These are phyloP conservation scores for Acanthurus leucopareius DNA, from an alignment of 2,797 vertebrate species.

Conservation along the genomic window DNA sequence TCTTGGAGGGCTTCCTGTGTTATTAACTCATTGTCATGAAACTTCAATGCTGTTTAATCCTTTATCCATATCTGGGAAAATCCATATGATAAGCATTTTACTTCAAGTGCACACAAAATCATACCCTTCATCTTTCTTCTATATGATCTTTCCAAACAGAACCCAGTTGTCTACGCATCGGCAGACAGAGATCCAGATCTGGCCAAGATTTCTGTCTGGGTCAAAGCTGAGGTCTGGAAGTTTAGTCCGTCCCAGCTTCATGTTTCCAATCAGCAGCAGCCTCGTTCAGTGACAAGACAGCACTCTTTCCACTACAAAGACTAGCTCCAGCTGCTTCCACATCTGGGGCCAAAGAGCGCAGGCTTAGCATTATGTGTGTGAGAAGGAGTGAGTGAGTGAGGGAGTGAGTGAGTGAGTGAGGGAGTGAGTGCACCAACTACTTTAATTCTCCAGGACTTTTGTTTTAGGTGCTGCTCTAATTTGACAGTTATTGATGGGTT, in stretches of 20 bases:
- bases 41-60: constrained; percentile 16
- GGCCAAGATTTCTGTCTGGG: constrained; percentile 58
- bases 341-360: constrained; percentile 66
- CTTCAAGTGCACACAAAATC: constrained; percentile 5
- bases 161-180: constrained; percentile 51
- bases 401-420: constrained; percentile 28
- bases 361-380: constrained; percentile 35
- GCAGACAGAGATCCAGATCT: constrained; percentile 41
- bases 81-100: background rate
- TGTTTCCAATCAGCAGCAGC: constrained; percentile 80
- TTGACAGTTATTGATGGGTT: constrained; percentile 51
- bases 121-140: constrained; percentile 26
- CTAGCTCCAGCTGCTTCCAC: constrained; percentile 66
- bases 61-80: constrained; percentile 3
- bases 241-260: constrained; percentile 66
- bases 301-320: constrained; percentile 77
- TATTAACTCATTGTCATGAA: constrained; percentile 47
- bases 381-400: constrained; percentile 23
- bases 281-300: constrained; percentile 78
- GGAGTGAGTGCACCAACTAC: constrained; percentile 22
- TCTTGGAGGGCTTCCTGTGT: constrained; percentile 33
- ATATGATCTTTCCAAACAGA: constrained; percentile 24
- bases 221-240: constrained; percentile 62
- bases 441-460: constrained; percentile 47
- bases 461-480: constrained; percentile 45